These are phyloP conservation scores for Cyclopterus lumpus DNA, from an alignment of 2,797 vertebrate species.

Conservation along the genomic window DNA sequence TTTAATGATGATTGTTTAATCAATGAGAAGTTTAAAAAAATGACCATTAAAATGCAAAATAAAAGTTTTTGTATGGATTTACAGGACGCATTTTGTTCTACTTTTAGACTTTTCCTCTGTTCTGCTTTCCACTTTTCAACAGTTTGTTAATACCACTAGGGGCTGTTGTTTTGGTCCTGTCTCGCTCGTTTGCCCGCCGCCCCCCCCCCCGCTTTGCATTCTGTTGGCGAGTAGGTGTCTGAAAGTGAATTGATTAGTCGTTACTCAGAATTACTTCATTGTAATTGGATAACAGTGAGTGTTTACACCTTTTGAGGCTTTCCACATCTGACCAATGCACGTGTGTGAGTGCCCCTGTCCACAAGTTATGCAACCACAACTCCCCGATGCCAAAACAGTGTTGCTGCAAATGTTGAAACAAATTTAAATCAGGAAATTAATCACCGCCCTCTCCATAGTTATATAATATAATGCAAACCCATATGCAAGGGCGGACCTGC, in stretches of 20 bases:
- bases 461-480: constrained; percentile 62
- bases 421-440: constrained; percentile 38
- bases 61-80: neutral
- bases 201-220: constrained; percentile 1
- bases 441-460: constrained; percentile 50
- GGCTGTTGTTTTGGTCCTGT: neutral
- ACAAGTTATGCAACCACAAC: constrained; percentile 46
- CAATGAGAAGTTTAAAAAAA: neutral
- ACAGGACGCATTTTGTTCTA: neutral
- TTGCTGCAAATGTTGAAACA: constrained; percentile 26
- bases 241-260: constrained; percentile 55
- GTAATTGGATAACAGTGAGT: constrained; percentile 59
- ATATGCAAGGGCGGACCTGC: constrained; percentile 45
- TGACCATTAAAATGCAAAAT: neutral
- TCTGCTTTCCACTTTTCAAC: neutral
- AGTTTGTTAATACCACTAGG: neutral
- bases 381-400: constrained; percentile 21
- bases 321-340: constrained; percentile 35
- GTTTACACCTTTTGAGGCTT: constrained; percentile 50
- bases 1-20: constrained; percentile 13
- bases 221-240: constrained; percentile 31
- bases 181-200: neutral
- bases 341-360: constrained; percentile 23
- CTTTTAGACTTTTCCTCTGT: neutral
- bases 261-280: constrained; percentile 50